Conservation (phyloP, 2,797 vertebrate genomes). For the Meda fulgida region DNA sequence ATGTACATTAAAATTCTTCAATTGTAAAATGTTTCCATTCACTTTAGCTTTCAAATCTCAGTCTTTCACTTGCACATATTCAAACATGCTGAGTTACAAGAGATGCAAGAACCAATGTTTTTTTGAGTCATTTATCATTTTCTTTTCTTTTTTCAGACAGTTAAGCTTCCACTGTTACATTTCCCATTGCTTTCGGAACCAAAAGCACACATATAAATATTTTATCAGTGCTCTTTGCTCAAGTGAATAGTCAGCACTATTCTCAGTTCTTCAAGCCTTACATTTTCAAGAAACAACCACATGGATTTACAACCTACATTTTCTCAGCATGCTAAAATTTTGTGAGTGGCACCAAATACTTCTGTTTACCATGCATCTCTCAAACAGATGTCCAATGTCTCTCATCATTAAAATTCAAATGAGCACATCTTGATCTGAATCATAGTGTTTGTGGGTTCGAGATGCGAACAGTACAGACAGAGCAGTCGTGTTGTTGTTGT, state of each 20-base stretch:
- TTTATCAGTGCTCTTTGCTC: constrained; percentile 38
- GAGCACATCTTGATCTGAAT: constrained; percentile 31
- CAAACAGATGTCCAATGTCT: constrained; percentile 38
- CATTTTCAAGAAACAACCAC: constrained; percentile 7
- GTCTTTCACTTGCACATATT: neutral
- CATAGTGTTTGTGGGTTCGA: constrained; percentile 22
- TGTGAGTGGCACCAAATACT: neutral
- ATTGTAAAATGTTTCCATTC: neutral
- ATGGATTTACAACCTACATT: constrained; percentile 4
- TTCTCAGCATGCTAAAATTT: neutral
- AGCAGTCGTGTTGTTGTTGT: constrained; percentile 15
- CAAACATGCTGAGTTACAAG: neutral
- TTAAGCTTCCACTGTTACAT: neutral
- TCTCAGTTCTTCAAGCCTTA: constrained; percentile 19
- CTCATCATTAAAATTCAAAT: constrained; percentile 23
- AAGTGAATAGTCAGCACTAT: constrained; percentile 37
- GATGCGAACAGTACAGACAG: neutral
- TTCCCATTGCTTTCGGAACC: constrained; percentile 1
- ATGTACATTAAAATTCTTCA: neutral
- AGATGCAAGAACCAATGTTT: neutral
- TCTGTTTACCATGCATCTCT: neutral
- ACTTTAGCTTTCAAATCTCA: neutral
- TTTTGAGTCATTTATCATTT: neutral
- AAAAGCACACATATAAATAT: constrained; percentile 38
- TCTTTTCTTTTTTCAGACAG: neutral